Evolutionary conservation across 1,140 invertebrate genomes (phyloP).

Genomic region (Lutraria rhynchaena): DNA sequence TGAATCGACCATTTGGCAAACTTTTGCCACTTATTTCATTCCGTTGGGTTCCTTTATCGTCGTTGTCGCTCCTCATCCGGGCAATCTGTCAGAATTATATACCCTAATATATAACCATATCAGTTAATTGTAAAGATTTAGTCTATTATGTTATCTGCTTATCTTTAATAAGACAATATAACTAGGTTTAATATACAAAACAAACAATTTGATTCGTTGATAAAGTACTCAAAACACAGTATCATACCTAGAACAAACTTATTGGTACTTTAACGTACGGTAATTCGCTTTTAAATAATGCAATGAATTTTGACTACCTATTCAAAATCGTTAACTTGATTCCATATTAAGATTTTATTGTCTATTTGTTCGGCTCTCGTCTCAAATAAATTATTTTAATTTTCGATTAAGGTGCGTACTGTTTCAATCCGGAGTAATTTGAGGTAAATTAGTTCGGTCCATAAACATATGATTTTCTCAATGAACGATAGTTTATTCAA

Average conservation of each 20-base stretch:
- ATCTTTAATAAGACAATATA: conserved; percentile 57
- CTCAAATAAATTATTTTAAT: conserved; percentile 43
- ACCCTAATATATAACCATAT: conserved; percentile 49
- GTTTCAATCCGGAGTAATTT: no score
- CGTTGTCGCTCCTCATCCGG: conserved; percentile 7
- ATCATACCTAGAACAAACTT: conserved; percentile 4
- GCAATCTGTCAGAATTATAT: conserved; percentile 49
- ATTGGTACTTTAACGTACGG: not conserved
- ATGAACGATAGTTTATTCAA: no score
- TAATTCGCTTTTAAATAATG: conserved; percentile 8
- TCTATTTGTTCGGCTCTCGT: conserved; percentile 21
- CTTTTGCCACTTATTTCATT: conserved; percentile 32
- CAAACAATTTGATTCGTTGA: conserved; percentile 35
- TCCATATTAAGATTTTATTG: conserved; percentile 49
- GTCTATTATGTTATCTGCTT: conserved; percentile 33
- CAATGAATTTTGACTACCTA: conserved; percentile 49
- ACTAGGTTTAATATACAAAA: conserved; percentile 51
- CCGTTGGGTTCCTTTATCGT: conserved; percentile 34
- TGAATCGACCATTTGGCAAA: not conserved
- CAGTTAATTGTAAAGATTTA: conserved; percentile 48
- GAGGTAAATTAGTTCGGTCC: no score
- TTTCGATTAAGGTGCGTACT: conserved; percentile 29
- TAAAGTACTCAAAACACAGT: conserved; percentile 30
- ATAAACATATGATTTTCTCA: no score
- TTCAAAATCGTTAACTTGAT: conserved; percentile 25